Evolutionary conservation across 2,113 vertebrate species (phyloP).

Genomic region (Hippotragus niger): DNA sequence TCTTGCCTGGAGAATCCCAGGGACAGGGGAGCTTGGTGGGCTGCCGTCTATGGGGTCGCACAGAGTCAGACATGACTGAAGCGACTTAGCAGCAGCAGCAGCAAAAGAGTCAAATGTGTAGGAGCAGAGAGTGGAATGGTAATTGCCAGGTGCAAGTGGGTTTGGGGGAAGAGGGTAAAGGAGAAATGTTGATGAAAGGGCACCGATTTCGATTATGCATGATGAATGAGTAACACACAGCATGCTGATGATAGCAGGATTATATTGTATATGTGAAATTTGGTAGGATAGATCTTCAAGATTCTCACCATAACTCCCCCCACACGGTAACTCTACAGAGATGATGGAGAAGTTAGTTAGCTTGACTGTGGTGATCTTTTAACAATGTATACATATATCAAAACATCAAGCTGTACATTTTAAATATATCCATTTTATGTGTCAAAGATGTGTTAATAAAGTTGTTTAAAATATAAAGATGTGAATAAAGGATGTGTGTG

Average conservation of each 20-base stretch:
- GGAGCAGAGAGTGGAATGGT: background rate
- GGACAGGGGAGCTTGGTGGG: no score
- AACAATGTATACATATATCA: background rate
- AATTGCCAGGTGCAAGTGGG: no score
- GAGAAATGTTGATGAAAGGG: background rate
- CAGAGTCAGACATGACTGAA: no score
- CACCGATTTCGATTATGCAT: background rate
- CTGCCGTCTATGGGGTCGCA: no score
- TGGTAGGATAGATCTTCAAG: background rate
- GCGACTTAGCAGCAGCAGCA: no score
- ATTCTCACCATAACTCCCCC: background rate
- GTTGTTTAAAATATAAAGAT: background rate
- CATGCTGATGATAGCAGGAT: background rate
- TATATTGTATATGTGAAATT: background rate
- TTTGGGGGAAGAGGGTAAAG: background rate
- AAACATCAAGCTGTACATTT: background rate
- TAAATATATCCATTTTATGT: background rate
- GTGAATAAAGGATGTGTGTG: background rate
- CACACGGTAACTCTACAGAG: background rate
- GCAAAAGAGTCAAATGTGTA: background rate
- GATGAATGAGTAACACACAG: background rate
- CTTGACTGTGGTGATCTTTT: background rate
- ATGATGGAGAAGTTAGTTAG: background rate
- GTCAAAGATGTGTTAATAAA: background rate
- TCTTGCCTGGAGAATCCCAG: no score